These are phyloP conservation scores for Pelobates fuscus DNA, from an alignment of 2,113 vertebrate species.

Conservation along the genomic window DNA sequence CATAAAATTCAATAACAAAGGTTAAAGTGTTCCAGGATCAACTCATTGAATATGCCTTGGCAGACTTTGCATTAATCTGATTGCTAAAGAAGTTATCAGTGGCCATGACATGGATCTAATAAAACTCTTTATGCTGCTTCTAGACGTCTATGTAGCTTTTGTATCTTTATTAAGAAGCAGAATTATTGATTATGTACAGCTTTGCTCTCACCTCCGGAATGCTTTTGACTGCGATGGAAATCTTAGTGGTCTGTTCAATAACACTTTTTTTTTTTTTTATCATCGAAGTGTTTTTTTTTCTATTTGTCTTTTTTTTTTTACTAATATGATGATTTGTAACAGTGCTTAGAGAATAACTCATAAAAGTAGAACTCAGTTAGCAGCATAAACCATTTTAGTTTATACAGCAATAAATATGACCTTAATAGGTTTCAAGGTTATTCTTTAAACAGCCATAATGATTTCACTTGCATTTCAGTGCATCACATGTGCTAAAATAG, in stretches of 20 bases:
- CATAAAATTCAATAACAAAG: slow-evolving; percentile 3
- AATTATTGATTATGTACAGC: slow-evolving; percentile 19
- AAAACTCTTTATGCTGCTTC: slow-evolving; percentile 5
- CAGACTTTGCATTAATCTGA: slow-evolving; percentile 10
- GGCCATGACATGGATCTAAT: slow-evolving; percentile 17
- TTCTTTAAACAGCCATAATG: too few species aligned
- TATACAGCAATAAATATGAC: too few species aligned
- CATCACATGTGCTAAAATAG: too few species aligned
- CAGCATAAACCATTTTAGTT: too few species aligned
- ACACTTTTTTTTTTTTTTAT: not conserved
- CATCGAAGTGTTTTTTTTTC: not conserved
- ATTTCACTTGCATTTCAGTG: too few species aligned
- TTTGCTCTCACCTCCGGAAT: slow-evolving; percentile 19
- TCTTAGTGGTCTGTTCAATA: not conserved
- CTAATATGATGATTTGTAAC: not conserved
- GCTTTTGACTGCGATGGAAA: not conserved
- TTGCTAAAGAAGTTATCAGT: slow-evolving; percentile 15
- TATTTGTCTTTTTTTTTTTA: not conserved
- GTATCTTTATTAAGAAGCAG: slow-evolving; percentile 19
- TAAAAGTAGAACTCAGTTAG: too few species aligned
- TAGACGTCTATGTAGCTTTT: slow-evolving; percentile 20
- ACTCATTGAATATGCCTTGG: slow-evolving; percentile 31
- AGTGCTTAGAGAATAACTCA: too few species aligned
- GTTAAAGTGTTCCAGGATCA: slow-evolving; percentile 29
- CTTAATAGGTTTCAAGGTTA: too few species aligned